Conservation (phyloP, 2,113 vertebrate species). For the Melanotaenia duboulayi region DNA sequence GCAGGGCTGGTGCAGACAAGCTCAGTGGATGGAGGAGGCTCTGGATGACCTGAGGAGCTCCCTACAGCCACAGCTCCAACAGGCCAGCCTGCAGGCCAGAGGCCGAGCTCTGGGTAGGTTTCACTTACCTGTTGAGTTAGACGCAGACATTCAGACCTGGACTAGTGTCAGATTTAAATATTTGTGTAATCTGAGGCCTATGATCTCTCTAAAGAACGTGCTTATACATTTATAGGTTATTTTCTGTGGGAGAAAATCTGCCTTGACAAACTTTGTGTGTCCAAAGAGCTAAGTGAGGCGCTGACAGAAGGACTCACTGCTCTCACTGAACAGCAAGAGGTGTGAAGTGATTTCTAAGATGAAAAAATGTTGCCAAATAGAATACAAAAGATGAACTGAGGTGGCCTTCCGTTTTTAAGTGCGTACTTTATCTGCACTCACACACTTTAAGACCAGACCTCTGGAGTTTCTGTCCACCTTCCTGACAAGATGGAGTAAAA, state of each 20-base stretch:
- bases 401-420: not conserved
- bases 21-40: slow-evolving; percentile 83
- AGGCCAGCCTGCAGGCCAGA: slow-evolving; percentile 72
- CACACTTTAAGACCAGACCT: slow-evolving; percentile 76
- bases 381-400: not conserved
- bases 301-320: slow-evolving; percentile 82
- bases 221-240: slow-evolving; percentile 76
- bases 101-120: slow-evolving; percentile 83
- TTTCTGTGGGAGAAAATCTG: slow-evolving; percentile 82
- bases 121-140: not conserved
- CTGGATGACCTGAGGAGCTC: slow-evolving; percentile 75
- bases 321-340: slow-evolving; percentile 75
- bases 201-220: not conserved
- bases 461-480: slow-evolving; percentile 83
- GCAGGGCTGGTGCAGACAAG: slow-evolving; percentile 83
- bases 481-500: slow-evolving; percentile 69
- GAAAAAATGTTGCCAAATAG: not conserved
- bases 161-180: not conserved
- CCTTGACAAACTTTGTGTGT: slow-evolving; percentile 57
- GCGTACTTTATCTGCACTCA: not conserved
- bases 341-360: slow-evolving; percentile 52
- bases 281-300: slow-evolving; percentile 75
- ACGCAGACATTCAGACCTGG: not conserved
- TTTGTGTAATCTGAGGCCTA: not conserved
- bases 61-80: slow-evolving; percentile 71